phyloP scores from a whole-genome alignment of 2,888 invertebrate genomes.

The Agrochola macilenta region DNA sequence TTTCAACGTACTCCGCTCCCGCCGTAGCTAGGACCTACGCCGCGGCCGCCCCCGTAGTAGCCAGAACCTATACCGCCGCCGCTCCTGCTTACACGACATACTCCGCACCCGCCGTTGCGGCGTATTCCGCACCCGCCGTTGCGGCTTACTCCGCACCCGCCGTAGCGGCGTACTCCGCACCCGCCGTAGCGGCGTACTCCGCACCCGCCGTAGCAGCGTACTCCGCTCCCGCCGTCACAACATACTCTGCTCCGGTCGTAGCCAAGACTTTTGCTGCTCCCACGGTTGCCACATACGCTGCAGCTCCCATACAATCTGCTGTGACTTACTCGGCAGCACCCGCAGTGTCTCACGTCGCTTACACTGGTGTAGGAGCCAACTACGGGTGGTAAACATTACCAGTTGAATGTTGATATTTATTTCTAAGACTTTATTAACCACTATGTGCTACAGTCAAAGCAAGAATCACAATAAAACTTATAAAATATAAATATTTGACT shows the following conservation, averaged over 20 bases:
- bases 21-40: constrained; percentile 76
- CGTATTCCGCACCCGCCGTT: constrained; percentile 13
- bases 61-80: constrained; percentile 71
- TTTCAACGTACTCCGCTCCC: constrained; percentile 79
- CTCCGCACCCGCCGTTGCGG: constrained; percentile 75
- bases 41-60: constrained; percentile 78
- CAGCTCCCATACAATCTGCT: constrained; percentile 80
- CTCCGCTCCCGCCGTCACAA: constrained; percentile 89
- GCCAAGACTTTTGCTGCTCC: constrained; percentile 79
- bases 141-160: constrained; percentile 53
- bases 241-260: constrained; percentile 64
- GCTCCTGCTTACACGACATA: constrained; percentile 34
- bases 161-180: constrained; percentile 66
- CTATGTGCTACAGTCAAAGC: constrained; percentile 30
- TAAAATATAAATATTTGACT: neutral
- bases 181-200: constrained; percentile 74
- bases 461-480: constrained; percentile 27
- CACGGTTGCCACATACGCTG: constrained; percentile 76
- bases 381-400: constrained; percentile 83
- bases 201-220: constrained; percentile 86
- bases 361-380: constrained; percentile 90
- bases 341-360: constrained; percentile 92
- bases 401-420: constrained; percentile 57
- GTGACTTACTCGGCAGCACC: constrained; percentile 90
- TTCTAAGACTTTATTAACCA: constrained; percentile 15